These are phyloP conservation scores for Anguilla megastoma DNA, from an alignment of 2,797 vertebrate species.

Conservation along the genomic window DNA sequence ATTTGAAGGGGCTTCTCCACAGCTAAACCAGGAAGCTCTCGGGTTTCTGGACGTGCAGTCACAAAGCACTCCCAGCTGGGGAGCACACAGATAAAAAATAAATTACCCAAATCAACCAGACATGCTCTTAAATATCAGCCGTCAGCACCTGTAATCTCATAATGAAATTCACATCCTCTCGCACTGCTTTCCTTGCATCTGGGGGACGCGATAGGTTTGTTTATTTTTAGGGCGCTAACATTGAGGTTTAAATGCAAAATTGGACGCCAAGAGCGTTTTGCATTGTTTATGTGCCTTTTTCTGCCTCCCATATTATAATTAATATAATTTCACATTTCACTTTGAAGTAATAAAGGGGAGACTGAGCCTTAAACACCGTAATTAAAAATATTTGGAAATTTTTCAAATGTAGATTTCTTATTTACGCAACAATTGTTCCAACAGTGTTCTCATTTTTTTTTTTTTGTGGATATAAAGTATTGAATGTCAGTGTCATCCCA, in stretches of 20 bases:
- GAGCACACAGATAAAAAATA: neutral
- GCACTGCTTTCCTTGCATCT: neutral
- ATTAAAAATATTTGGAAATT: neutral
- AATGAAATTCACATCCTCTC: conserved; percentile 17
- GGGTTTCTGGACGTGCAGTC: neutral
- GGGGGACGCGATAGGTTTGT: neutral
- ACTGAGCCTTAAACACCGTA: too few species aligned
- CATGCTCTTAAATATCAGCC: neutral
- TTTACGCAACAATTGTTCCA: neutral
- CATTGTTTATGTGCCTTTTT: neutral
- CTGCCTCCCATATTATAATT: neutral
- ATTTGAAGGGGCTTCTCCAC: conserved; percentile 38
- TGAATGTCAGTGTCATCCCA: conserved; percentile 13
- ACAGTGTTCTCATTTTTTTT: neutral
- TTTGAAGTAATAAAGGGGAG: too few species aligned
- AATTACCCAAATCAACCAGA: conserved; percentile 8
- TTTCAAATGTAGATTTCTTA: neutral
- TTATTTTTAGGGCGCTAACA: conserved; percentile 2
- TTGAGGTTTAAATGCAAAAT: neutral
- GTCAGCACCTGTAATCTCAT: neutral
- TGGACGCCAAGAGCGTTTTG: neutral
- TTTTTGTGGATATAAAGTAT: neutral
- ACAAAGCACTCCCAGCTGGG: neutral
- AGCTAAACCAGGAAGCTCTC: conserved; percentile 29
- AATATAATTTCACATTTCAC: too few species aligned